Evolutionary conservation across 2,888 invertebrate species (phyloP), one percentile per base, ranked within the genome.

Genomic region (Microctonus aethiopoides): DNA sequence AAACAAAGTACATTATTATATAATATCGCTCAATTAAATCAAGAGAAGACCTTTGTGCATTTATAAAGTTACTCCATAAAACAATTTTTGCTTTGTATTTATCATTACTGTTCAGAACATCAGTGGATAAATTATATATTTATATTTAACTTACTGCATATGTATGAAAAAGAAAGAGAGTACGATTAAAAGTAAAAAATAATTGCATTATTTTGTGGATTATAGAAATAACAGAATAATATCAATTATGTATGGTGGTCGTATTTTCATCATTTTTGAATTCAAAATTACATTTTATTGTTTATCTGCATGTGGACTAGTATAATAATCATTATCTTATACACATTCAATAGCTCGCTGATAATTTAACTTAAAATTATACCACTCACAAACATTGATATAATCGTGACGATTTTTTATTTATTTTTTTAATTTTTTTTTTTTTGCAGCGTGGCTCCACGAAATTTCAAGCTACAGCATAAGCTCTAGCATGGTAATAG

Each of bases 211-310:
- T 36, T 26, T 54, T 22, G 41, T 26, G 32, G 5, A 36, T 16
- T 16, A 16, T 56, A 20, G 20, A 61, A 60, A 34, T 46, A 46
- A 46, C 46, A 29, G 9, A 46, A 51, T 57, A 29, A 7, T 13
- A 29, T 57, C 6, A 57, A 54, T 22, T 54, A 10, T 64, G 7
- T 46, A 29, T 36, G 34, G 34, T 24, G 54, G 66, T n/a, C 9
- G 29, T 2, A n/a, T 52, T 54, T 64, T 64, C 41, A 46, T 51
- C 29, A 41, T 41, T 71, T 75, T 83, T 83, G 83, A 84, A 83
- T 85, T 86, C 84, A 86, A 86, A 86, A 86, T 85, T 86, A 86
- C 84, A 85, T 84, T 85, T 86, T 85, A 86, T 86, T 85, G 81
- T 85, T n/a, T 82, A 85, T 83, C 81, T 85, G 84, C 85, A 80